Conservation (phyloP, 1,140 invertebrate genomes). For the Orchestia grillus region DNA sequence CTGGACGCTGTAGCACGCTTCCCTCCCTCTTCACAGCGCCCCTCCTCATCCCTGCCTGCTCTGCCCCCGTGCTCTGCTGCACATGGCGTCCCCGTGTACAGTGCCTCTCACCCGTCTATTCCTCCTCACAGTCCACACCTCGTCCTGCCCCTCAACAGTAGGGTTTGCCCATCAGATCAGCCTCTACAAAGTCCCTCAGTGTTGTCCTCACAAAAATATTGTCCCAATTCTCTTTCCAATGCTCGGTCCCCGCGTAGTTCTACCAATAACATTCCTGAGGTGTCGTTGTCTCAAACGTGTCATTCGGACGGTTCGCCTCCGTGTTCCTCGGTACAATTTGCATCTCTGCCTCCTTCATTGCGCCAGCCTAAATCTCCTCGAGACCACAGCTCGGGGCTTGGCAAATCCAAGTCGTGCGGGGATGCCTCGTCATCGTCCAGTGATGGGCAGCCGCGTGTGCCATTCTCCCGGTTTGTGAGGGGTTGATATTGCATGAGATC, state of each 20-base stretch:
- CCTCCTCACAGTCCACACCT: not conserved
- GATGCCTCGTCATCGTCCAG: not conserved
- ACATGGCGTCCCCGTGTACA: not conserved
- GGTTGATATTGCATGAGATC: not conserved
- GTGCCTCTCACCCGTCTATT: not conserved
- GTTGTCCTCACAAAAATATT: not conserved
- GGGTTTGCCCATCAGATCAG: too few relatives aligned
- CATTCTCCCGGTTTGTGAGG: not conserved
- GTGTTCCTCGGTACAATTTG: not conserved
- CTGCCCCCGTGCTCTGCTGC: not conserved
- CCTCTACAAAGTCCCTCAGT: not conserved
- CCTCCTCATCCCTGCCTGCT: not conserved
- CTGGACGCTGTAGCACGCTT: not conserved
- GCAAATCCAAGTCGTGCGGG: not conserved
- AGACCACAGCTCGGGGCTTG: not conserved
- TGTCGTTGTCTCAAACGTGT: not conserved
- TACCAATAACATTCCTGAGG: not conserved
- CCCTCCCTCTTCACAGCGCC: not conserved
- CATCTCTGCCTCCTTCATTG: not conserved
- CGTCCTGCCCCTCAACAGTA: not conserved
- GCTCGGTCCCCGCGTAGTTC: not conserved
- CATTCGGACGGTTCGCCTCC: not conserved
- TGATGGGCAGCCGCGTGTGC: not conserved
- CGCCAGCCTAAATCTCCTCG: not conserved
- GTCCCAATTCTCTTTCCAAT: not conserved